Percentiles rank a stretch among this genome's conserved stretches.
These are phyloP conservation scores for Pyrocephalus nanus DNA, from an alignment of 2,797 vertebrate genomes.

Conservation along the genomic window DNA sequence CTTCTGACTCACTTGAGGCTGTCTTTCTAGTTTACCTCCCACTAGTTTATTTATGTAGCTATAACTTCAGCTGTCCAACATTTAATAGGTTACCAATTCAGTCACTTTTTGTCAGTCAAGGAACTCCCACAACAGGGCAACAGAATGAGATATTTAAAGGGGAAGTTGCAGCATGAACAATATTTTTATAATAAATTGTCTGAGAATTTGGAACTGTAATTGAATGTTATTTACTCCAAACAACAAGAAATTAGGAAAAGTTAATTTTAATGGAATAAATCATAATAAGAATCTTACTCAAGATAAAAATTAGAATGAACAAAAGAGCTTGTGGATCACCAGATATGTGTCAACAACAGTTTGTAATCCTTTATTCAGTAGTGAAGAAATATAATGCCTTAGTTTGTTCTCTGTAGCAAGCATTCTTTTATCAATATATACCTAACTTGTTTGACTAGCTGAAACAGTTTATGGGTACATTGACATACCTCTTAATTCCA, in stretches of 20 bases:
- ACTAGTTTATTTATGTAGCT: not conserved
- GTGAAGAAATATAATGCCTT: not conserved
- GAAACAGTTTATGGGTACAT: not conserved
- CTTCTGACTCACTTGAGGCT: constrained; percentile 6
- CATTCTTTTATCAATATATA: not conserved
- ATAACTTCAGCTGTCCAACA: not conserved
- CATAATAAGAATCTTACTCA: not conserved
- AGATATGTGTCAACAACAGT: not conserved
- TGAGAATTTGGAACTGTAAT: not conserved
- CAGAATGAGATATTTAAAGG: not conserved
- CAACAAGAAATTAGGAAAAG: not conserved
- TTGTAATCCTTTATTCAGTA: not conserved
- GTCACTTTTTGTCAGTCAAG: not conserved
- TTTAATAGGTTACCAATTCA: not conserved
- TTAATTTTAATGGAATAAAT: not conserved
- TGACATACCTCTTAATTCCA: not conserved
- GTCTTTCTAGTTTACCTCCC: not conserved
- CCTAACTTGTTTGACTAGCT: not conserved
- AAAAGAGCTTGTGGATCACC: not conserved
- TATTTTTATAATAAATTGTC: not conserved
- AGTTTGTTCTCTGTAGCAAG: not conserved
- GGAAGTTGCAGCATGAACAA: not conserved
- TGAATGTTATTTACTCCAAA: not conserved
- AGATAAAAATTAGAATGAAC: not conserved
- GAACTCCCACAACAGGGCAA: not conserved